These are phyloP conservation scores for Vannuccia rotundouncinata DNA, from an alignment of 2,888 invertebrate genomes.

Conservation along the genomic window DNA sequence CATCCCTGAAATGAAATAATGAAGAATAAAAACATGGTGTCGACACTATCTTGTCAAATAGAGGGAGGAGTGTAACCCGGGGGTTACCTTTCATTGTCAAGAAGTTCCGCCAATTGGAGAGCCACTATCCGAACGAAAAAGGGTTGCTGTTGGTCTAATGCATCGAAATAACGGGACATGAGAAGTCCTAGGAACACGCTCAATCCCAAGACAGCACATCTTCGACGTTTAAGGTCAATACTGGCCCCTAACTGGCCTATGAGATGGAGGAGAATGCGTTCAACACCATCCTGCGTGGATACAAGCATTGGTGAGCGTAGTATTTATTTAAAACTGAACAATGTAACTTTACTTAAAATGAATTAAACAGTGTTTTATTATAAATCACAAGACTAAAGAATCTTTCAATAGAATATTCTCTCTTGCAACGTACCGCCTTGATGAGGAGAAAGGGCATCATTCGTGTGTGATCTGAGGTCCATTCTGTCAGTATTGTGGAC, in stretches of 20 bases:
- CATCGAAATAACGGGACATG: background rate
- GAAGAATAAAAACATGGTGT: too few relatives aligned
- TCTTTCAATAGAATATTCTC: background rate
- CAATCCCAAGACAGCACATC: background rate
- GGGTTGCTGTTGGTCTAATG: background rate
- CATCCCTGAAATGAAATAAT: background rate
- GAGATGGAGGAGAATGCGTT: background rate
- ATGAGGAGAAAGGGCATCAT: background rate
- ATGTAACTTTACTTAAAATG: too few relatives aligned
- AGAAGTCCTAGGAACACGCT: background rate
- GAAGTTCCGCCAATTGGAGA: background rate
- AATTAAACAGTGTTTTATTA: background rate
- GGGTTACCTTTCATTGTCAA: background rate
- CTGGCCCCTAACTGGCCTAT: background rate
- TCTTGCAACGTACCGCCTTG: background rate
- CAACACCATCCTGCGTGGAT: background rate
- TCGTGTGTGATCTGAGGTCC: background rate
- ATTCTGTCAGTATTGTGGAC: background rate
- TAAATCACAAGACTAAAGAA: background rate
- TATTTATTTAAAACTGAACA: too few relatives aligned
- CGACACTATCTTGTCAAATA: too few relatives aligned
- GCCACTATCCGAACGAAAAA: background rate
- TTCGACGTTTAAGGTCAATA: background rate
- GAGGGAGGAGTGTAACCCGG: too few relatives aligned
- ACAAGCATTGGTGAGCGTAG: too few relatives aligned